Evolutionary conservation across 2,113 vertebrate species (phyloP).

Genomic region (Smithornis capensis): DNA sequence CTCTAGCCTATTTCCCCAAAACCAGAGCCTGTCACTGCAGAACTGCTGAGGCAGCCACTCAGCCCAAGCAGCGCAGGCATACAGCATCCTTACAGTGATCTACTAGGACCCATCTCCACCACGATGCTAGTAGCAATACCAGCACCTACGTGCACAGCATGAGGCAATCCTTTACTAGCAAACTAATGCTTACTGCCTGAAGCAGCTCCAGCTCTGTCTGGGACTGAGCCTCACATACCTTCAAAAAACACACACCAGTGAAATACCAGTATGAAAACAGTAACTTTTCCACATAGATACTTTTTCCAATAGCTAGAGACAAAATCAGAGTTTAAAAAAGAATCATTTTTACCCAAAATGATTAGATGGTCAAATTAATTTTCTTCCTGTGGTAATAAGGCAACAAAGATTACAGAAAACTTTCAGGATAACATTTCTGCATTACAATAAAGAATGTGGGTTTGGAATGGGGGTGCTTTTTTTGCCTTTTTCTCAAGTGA

Average conservation of each 20-base stretch:
- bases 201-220: neutral
- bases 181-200: neutral
- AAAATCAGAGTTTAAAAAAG: neutral
- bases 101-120: neutral
- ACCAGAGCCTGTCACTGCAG: neutral
- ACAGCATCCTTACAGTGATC: fast-evolving
- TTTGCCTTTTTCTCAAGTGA: neutral
- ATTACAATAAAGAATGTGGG: neutral
- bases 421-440: neutral
- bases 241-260: neutral
- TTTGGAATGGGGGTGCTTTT: neutral
- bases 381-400: neutral
- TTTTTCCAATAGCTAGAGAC: neutral
- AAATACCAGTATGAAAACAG: neutral
- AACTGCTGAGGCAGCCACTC: neutral
- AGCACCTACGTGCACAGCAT: neutral
- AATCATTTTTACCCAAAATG: neutral
- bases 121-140: fast-evolving
- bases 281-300: neutral
- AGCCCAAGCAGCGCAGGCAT: neutral
- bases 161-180: neutral
- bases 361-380: neutral
- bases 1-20: neutral
- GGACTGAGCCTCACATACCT: neutral
- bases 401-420: neutral